Conservation (phyloP, 2,113 vertebrate species). For the Butorides virescens region DNA sequence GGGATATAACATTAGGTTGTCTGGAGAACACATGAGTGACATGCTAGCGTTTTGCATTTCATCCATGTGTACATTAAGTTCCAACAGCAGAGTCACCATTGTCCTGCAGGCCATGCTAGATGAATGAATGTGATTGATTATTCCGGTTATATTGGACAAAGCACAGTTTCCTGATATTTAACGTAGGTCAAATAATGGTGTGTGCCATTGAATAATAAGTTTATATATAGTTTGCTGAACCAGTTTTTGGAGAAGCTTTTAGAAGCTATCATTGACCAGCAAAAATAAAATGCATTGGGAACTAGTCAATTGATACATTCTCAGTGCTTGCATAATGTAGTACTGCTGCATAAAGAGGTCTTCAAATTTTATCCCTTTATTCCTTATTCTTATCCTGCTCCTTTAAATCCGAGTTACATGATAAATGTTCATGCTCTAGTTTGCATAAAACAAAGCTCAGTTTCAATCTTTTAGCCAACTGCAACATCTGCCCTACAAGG, state of each 20-base stretch:
- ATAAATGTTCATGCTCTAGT: constrained; percentile 61
- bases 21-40: not conserved
- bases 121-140: constrained; percentile 35
- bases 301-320: not conserved
- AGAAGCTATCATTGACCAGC: not conserved
- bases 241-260: not conserved
- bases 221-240: constrained; percentile 2
- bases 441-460: constrained; percentile 65
- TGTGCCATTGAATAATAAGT: not conserved
- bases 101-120: not conserved
- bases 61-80: not conserved
- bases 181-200: not conserved
- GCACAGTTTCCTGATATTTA: constrained; percentile 4
- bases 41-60: not conserved
- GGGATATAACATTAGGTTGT: not conserved
- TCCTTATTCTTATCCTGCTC: not conserved
- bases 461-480: constrained; percentile 65
- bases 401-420: constrained; percentile 55
- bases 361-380: constrained; percentile 6
- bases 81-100: not conserved
- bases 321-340: not conserved
- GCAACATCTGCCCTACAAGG: constrained; percentile 64
- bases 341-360: not conserved
- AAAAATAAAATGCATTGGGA: not conserved
- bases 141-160: not conserved